Base-by-base conservation (phyloP, 2,113 vertebrate species). In the Platichthys flesus region DNA sequence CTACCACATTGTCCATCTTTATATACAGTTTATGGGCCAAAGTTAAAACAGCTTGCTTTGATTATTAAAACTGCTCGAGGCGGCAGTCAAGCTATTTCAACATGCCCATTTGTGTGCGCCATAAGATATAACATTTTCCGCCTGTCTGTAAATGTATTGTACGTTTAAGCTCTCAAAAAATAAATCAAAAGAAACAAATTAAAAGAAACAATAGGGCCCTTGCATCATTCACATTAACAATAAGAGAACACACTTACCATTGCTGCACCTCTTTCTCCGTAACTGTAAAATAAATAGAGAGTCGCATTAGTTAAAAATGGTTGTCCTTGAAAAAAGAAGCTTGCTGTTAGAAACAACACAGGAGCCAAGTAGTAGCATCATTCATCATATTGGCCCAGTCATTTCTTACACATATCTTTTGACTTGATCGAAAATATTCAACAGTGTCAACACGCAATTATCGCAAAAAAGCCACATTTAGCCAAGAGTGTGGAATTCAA, bases 191-290 rank as follows among this genome's bases (percentile, higher is more conserved):
- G 47, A 16, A 15, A 49, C 5, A 16, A 49, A 15, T 49, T 47
- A 4, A 14, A 12, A 47, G 13, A 47, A 47, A 47, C 45, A 47
- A 16, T 47, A 47, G 45, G 45, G 15, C 16, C 45, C 45, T 47
- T 47, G 14, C 10, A 47, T 4, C 47, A 20, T 51, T 51, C 47
- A 76, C n/a, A 74, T 75, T 42, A 81, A 82, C 79, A 74, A 82
- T 67, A 10, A 60, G 83, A 74, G 58, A 4, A 52, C 52, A 81
- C 55, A 97, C 97, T 98, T 90, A 98, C 97, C 97, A 98, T 89
- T 98, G 97, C 91, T 98, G 96, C 62, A 98, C 97, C 71, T 98
- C 97, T 89, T 98, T 98, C 90, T 98, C 97, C 0, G 96, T 98
- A 89, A 98, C 97, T 98, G 95, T 61, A 94, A 91, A 83, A 94